Percentiles rank a stretch among this genome's conserved stretches.
Conservation (phyloP, 2,797 vertebrate genomes). For the Philypnodon macrostomus region DNA sequence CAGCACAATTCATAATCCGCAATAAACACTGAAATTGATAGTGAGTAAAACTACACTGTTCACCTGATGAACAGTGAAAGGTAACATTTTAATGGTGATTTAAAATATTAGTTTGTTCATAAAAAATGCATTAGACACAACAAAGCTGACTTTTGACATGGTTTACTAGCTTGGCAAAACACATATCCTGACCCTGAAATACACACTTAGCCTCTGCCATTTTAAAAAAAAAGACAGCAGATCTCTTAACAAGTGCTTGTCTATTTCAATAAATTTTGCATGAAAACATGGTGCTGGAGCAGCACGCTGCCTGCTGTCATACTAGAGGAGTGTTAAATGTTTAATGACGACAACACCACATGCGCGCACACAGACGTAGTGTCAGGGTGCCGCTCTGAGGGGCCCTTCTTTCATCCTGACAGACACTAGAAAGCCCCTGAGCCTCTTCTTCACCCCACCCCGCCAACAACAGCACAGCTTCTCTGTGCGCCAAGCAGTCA, state of each 20-base stretch:
- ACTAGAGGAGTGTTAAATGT: conserved; percentile 93
- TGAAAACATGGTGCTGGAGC: conserved; percentile 88
- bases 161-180: conserved; percentile 46
- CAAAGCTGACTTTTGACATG: conserved; percentile 48
- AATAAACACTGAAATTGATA: too few species aligned
- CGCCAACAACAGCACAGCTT: conserved; percentile 39
- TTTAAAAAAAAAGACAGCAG: conserved; percentile 84
- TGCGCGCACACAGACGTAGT: conserved; percentile 68
- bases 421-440: conserved; percentile 77
- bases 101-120: background rate
- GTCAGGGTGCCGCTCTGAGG: conserved; percentile 88
- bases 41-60: too few species aligned
- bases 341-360: conserved; percentile 98
- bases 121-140: conserved; percentile 32
- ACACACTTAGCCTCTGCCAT: conserved; percentile 84
- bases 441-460: conserved; percentile 49
- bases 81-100: background rate
- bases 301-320: conserved; percentile 93
- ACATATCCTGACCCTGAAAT: conserved; percentile 49
- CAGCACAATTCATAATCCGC: too few species aligned
- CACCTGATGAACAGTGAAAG: background rate
- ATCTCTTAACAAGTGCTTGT: conserved; percentile 83
- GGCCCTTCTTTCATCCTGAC: conserved; percentile 89
- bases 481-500: conserved; percentile 47
- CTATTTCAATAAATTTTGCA: conserved; percentile 97